Evolutionary conservation across 2,888 invertebrate species (phyloP).

Genomic region (Mamestra brassicae): DNA sequence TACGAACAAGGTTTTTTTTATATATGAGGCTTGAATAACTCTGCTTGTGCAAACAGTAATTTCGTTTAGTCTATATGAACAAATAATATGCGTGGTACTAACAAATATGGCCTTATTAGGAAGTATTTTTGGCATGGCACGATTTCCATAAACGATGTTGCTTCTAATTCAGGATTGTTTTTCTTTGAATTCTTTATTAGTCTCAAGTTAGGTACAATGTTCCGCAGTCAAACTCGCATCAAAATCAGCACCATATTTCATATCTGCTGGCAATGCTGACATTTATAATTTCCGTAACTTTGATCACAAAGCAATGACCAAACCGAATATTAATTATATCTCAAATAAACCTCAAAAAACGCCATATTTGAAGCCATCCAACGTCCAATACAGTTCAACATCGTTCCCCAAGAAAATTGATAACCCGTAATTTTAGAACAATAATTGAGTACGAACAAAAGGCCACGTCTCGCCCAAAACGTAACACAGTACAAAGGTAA

Average conservation of each 20-base stretch:
- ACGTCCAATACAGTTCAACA: conserved; percentile 50
- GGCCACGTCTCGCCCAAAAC: conserved; percentile 69
- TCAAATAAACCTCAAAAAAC: conserved; percentile 36
- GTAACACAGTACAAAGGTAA: conserved; percentile 81
- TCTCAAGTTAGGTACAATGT: neutral
- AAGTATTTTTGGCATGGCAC: conserved; percentile 14
- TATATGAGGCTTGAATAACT: conserved; percentile 38
- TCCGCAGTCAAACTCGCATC: neutral
- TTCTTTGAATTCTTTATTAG: neutral
- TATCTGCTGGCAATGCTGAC: neutral
- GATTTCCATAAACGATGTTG: neutral
- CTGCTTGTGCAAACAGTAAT: conserved; percentile 62
- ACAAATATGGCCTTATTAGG: conserved; percentile 34
- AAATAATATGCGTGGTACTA: conserved; percentile 40
- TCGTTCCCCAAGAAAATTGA: conserved; percentile 72
- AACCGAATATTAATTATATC: conserved; percentile 17
- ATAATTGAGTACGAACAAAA: conserved; percentile 75
- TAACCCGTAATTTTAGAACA: conserved; percentile 73
- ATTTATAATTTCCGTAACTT: conserved; percentile 51
- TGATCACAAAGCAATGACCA: conserved; percentile 44
- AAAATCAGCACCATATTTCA: neutral
- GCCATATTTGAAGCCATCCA: conserved; percentile 37
- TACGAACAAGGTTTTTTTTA: neutral
- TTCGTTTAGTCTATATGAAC: conserved; percentile 45
- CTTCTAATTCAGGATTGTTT: neutral